Base-by-base conservation (phyloP, 2,113 vertebrate species). In the Prolemur simus region DNA sequence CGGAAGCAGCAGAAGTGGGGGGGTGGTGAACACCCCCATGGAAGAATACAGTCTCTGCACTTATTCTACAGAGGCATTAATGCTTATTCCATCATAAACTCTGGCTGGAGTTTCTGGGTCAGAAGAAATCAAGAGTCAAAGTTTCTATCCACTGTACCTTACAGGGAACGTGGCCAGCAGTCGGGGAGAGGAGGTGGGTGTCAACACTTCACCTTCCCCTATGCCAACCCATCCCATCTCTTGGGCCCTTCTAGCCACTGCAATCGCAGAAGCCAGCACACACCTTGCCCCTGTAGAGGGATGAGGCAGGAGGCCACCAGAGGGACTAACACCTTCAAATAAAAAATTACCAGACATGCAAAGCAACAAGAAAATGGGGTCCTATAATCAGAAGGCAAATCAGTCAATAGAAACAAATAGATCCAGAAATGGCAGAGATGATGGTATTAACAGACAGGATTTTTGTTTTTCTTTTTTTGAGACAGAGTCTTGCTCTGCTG, bases 21-120 rank as follows among this genome's bases (percentile, higher is more conserved):
- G 10, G 18, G 21, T n/a, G n/a, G 71, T 32, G 15, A 20, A n/a
- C 2, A 2, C 4, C 20, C 66, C 29, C 17, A 2, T 0, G 4
- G 21, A n/a, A 39, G 73, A 14, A 42, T 0, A 34, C 0, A 9
- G 20, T 20, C 12, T 66, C 87, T 54, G 45, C 2, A 6, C 5
- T 54, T 66, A 74, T 8, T 47, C n/a, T 8, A 25, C 5, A 71
- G 25, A 4, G 27, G 20, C 32, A 52, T 3, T 10, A 29, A 58
- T 34, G 21, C 45, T 63, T 6, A 64, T 21, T 23, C 64, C 21
- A 18, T 47, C 63, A 17, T 4, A 15, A 45, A 39, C 23, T 29
- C 58, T 54, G 9, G 56, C 37, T 37, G 47, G 39, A 54, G 21
- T 25, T 85, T 54, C 45, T 58, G 66, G 74, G 21, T 81, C 68